Base-by-base conservation (phyloP, 1,140 invertebrate species). In the Yoshiicerus persimilis region DNA sequence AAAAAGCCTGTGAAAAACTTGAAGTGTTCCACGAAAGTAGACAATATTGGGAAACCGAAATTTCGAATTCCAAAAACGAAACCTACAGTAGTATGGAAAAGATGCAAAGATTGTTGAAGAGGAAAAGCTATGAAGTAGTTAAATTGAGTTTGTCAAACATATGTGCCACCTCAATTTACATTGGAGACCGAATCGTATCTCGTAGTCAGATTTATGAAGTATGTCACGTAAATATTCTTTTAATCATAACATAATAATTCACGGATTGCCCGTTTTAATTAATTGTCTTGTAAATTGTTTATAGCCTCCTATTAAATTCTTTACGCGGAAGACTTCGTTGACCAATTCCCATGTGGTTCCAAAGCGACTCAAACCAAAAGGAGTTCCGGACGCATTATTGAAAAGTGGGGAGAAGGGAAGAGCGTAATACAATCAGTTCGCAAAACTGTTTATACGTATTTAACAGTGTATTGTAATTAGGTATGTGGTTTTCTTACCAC, bases 251-350 rank as follows among this genome's bases (percentile, higher is more conserved):
- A 39, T 39, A 9, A 39, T 25, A 2, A 39, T 83, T 38, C 38
- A 38, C 6, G 56, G 1, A 62, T 62, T 62, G 6, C 13, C 1
- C 11, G 3, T 64, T 23, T 25, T 23, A 16, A n/a, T 66, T 41
- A 41, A 47, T n/a, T 2, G 47, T 11, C 30, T 30, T 25, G 16
- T 38, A 13, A 20, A 9, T 6, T n/a, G 8, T 13, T 84, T 85
- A 11, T 13, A 88, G 87, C 87, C 70, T 86, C 88, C 88, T 0
- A 88, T 88, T 3, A 88, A 86, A 83, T 56, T 88, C 27, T 86
- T 86, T 38, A 86, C 85, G 13, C 70, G 75, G 34, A 80, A 41
- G 32, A 88, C 39, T 20, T 75, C 64, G 30, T 25, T 88, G 11
- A 30, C 75, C 30, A 80, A 83, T 38, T 38, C 39, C 20, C 70